These are phyloP conservation scores for Drosophila grimshawi DNA, from an alignment of 1,140 invertebrate species.

Conservation along the genomic window DNA sequence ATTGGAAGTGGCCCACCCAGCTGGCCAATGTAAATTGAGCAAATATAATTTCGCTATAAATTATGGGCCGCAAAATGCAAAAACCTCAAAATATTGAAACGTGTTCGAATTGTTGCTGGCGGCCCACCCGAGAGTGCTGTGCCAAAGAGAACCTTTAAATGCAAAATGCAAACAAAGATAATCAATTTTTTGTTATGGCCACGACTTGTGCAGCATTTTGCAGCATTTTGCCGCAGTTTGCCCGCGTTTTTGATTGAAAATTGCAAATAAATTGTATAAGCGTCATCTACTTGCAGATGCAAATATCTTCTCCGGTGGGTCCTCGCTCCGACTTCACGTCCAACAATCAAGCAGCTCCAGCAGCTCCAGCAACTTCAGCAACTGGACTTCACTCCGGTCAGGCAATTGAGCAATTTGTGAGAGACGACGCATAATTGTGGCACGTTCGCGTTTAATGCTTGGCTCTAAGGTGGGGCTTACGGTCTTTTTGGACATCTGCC, in stretches of 20 bases:
- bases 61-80: constrained; percentile 59
- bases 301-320: constrained; percentile 59
- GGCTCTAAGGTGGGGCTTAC: constrained; percentile 62
- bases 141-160: constrained; percentile 11
- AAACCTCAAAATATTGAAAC: constrained; percentile 75
- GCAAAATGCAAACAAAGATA: constrained; percentile 57
- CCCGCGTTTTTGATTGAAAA: constrained; percentile 75
- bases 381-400: constrained; percentile 15
- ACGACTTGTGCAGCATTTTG: constrained; percentile 56
- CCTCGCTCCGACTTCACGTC: neutral
- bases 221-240: constrained; percentile 42
- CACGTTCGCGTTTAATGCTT: constrained; percentile 76
- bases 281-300: constrained; percentile 64
- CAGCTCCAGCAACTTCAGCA: neutral
- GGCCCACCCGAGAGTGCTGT: constrained; percentile 37
- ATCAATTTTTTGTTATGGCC: constrained; percentile 77
- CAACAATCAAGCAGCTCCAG: neutral
- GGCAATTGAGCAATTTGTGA: constrained; percentile 77
- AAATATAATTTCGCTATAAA: constrained; percentile 77
- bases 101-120: constrained; percentile 62
- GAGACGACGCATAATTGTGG: constrained; percentile 74
- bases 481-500: constrained; percentile 1
- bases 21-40: constrained; percentile 60
- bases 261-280: constrained; percentile 83
- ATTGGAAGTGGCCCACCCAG: constrained; percentile 64